These are phyloP conservation scores for Aurelia sp. DNA, from an alignment of 30 jellyfish, hydroid and myxozoan species.

Conservation along the genomic window DNA sequence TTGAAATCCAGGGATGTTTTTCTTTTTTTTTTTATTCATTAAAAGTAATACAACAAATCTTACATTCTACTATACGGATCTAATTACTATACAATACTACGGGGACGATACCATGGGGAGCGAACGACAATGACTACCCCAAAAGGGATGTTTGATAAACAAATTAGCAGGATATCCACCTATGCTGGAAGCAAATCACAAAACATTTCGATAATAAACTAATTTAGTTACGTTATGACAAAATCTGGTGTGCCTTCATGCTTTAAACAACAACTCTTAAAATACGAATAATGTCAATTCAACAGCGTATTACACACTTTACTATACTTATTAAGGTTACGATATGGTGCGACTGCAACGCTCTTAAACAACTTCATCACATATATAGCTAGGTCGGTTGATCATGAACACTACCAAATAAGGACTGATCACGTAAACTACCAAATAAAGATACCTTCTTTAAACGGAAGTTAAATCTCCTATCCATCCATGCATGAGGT, in stretches of 20 bases:
- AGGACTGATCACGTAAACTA: background rate
- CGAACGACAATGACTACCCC: too few species aligned
- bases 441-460: constrained; percentile 37
- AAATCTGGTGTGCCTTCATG: constrained; percentile 21
- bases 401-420: background rate
- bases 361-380: constrained; percentile 3
- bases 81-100: too few species aligned
- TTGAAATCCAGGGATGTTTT: too few species aligned
- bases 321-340: background rate
- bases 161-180: too few species aligned
- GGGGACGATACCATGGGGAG: too few species aligned
- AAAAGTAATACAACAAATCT: too few species aligned
- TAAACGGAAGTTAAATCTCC: constrained; percentile 43
- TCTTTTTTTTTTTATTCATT: too few species aligned
- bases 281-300: background rate
- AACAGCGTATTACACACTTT: too few species aligned
- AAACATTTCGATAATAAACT: constrained; percentile 4
- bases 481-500: background rate
- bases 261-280: background rate
- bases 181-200: too few species aligned
- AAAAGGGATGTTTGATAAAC: too few species aligned
- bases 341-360: background rate
- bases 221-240: constrained; percentile 6
- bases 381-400: too few species aligned
- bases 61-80: too few species aligned